Evolutionary conservation across 92 coral and sea anemone species (phyloP).

Genomic region (Paragorgia papillata): DNA sequence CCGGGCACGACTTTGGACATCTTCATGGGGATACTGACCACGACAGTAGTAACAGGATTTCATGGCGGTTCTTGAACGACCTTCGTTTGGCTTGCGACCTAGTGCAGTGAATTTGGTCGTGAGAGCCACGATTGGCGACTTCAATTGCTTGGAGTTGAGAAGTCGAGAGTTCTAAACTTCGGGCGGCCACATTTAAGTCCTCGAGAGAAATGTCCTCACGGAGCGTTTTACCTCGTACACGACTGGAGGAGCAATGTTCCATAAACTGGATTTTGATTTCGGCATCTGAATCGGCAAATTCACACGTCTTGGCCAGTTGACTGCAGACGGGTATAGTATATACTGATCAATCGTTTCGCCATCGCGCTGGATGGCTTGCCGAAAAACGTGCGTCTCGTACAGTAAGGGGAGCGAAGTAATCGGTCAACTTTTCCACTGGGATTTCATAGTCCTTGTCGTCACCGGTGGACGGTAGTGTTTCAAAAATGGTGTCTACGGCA

Average conservation of each 20-base stretch:
- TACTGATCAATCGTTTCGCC: conserved; percentile 1
- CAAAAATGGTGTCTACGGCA: too few relatives aligned
- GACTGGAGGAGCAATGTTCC: too few relatives aligned
- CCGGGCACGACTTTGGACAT: conserved; percentile 7
- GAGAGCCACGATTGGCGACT: not conserved
- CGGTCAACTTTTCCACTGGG: conserved; percentile 6
- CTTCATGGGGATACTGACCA: conserved; percentile 3
- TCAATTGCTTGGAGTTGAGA: not conserved
- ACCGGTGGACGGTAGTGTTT: too few relatives aligned
- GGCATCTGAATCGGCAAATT: conserved; percentile 11
- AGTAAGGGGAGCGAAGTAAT: not conserved
- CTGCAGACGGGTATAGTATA: conserved; percentile 8
- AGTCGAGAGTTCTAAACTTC: not conserved
- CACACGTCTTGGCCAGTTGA: conserved; percentile 17
- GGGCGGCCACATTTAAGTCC: not conserved
- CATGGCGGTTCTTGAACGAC: too few relatives aligned
- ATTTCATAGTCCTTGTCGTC: too few relatives aligned
- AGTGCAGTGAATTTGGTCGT: not conserved
- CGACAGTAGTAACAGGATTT: not conserved
- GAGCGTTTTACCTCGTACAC: too few relatives aligned
- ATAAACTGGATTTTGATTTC: too few relatives aligned
- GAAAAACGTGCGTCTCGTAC: not conserved
- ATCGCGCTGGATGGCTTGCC: too few relatives aligned
- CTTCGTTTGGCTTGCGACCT: too few relatives aligned
- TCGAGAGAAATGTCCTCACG: too few relatives aligned